Percentiles rank a stretch among this genome's conserved stretches.
phyloP scores from a whole-genome alignment of 2,797 vertebrate species.

The Falco columbarius region DNA sequence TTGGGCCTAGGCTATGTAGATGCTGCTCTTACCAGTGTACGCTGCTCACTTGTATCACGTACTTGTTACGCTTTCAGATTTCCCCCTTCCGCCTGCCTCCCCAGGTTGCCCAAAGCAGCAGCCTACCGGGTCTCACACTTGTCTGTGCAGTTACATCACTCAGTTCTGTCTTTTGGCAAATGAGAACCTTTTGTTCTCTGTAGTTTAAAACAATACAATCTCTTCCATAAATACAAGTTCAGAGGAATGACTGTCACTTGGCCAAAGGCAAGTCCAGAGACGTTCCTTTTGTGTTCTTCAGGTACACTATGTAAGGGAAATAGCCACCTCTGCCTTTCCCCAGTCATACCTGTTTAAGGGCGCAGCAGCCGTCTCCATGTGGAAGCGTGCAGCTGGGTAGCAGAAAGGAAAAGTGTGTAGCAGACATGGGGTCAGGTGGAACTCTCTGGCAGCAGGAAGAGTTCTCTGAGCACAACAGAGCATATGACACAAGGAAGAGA shows the following conservation, averaged over 20 bases:
- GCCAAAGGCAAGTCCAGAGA: too few relatives aligned
- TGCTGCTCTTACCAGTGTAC: neutral
- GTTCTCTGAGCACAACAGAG: neutral
- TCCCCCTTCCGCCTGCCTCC: neutral
- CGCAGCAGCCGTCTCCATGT: neutral
- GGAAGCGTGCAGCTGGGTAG: neutral
- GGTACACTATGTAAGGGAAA: neutral
- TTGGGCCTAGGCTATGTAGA: neutral
- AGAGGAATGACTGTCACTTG: neutral
- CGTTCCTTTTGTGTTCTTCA: neutral
- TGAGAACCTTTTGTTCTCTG: neutral
- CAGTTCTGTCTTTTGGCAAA: neutral
- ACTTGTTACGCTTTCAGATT: neutral
- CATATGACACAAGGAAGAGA: neutral
- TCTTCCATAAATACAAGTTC: neutral
- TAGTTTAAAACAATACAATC: neutral
- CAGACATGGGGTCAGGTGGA: neutral
- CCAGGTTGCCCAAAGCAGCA: neutral
- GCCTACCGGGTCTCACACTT: accelerated
- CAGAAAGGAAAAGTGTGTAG: neutral
- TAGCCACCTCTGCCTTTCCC: neutral
- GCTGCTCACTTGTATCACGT: neutral
- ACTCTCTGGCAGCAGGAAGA: neutral
- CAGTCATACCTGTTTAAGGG: neutral
- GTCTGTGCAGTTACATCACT: neutral